Evolutionary conservation across 2,113 vertebrate species (phyloP).

Genomic region (Colius striatus): DNA sequence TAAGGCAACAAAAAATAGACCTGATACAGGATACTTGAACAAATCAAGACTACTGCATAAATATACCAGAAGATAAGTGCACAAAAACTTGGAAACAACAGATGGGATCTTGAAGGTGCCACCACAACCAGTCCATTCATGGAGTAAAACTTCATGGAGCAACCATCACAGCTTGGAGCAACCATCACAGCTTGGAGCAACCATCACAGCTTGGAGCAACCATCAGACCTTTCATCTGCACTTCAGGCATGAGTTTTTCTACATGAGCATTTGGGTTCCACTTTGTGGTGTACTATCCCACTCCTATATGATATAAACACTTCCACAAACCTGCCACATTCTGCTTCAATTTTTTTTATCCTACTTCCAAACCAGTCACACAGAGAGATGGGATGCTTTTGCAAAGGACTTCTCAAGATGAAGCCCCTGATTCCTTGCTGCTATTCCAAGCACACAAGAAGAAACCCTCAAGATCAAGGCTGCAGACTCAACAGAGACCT

Average conservation of each 20-base stretch:
- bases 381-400: background rate
- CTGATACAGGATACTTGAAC: background rate
- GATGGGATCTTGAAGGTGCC: background rate
- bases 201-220: background rate
- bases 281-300: background rate
- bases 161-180: background rate
- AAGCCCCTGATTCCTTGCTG: background rate
- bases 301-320: fast-evolving
- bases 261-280: background rate
- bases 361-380: background rate
- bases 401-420: background rate
- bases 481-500: background rate
- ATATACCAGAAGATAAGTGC: background rate
- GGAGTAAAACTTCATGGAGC: background rate
- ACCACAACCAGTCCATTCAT: background rate
- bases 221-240: background rate
- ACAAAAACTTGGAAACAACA: background rate
- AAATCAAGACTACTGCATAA: background rate
- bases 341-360: background rate
- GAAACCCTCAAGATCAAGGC: background rate
- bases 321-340: background rate
- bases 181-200: background rate
- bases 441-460: background rate
- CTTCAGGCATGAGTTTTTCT: background rate
- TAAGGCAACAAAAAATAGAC: background rate